Base-by-base conservation (phyloP, 92 coral and sea anemone genomes). In the Hydrozoanthus gracilis region DNA sequence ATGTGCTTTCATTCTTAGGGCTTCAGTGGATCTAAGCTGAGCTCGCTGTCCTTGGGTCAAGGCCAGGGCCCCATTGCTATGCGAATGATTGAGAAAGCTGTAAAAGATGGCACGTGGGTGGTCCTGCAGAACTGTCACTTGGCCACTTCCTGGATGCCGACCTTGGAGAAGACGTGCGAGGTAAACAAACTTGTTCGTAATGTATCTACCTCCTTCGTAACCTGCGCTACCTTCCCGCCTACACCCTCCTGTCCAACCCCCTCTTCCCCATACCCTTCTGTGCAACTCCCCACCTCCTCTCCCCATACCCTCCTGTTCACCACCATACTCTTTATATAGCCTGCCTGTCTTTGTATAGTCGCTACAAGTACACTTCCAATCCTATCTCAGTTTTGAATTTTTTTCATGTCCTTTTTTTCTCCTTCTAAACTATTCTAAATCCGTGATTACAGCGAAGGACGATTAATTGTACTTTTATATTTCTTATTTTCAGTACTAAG, bases 71-170 rank as follows among this genome's bases (percentile, higher is more conserved):
- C 99, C 15, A 96, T 96, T 51, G 99, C 99, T 35, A 92, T 96
- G 97, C 99, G 99, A 90, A 96, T 96, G 99, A 96, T 96, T 90
- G 99, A 95, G 91, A 95, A 93, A 71, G 99, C 97, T 4, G 92
- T 95, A 49, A 96, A 95, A 75, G 99, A 96, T 67, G 99, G 99
- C 51, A 96, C 99, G 20, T 96, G 99, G 99, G 99, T 96, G 64
- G 99, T 95, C 79, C 93, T 96, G 55, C 99, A 96, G 94, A 96
- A 96, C 87, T 96, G 99, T 82, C 99, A 96, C 88, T 91, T 96
- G 58, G 98, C 99, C 44, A 96, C 99, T 1, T 95, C 98, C 1
- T 96, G 99, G 99, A 96, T 96, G 99, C 96, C 98, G 44, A 96
- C 99, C 62, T 92, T 96, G 54, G 99, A 96, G 93, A 96, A 96